A percentile compares a stretch with the other conserved stretches of the same genome.
These are phyloP conservation scores for Heptranchias perlo DNA, from an alignment of 2,113 vertebrate species.

Conservation along the genomic window DNA sequence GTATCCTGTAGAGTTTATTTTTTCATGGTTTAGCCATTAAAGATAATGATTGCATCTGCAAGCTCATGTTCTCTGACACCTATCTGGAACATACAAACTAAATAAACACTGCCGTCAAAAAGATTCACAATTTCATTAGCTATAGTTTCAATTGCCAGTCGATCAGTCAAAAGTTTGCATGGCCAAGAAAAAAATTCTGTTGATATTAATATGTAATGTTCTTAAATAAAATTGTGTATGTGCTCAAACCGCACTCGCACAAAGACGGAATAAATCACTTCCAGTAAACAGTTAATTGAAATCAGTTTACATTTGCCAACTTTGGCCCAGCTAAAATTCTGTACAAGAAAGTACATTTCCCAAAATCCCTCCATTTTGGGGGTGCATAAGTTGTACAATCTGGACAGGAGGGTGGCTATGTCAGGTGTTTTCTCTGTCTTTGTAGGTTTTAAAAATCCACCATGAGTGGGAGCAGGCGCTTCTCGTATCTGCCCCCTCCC, in stretches of 20 bases:
- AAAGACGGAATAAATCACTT: background rate
- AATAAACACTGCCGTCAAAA: background rate
- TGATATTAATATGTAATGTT: background rate
- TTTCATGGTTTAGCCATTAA: background rate
- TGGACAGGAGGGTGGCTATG: too few species aligned
- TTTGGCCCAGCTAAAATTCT: too few species aligned
- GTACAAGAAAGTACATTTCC: too few species aligned
- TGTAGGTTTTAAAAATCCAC: too few species aligned
- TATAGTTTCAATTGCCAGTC: background rate
- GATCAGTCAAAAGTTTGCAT: background rate
- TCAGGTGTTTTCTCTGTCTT: too few species aligned
- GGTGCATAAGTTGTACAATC: too few species aligned
- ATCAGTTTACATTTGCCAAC: background rate
- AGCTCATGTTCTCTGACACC: slow-evolving; percentile 7
- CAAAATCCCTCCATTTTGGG: too few species aligned
- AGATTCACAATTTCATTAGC: background rate
- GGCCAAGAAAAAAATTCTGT: background rate
- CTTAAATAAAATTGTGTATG: background rate
- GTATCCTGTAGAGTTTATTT: background rate
- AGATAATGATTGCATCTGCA: slow-evolving; percentile 3
- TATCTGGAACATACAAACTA: background rate
- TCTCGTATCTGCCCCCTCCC: too few species aligned
- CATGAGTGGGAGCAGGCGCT: too few species aligned
- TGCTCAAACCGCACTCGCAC: background rate
- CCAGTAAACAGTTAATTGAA: background rate